These are phyloP conservation scores for Platyura marginata DNA, from an alignment of 1,140 invertebrate species.

Conservation along the genomic window DNA sequence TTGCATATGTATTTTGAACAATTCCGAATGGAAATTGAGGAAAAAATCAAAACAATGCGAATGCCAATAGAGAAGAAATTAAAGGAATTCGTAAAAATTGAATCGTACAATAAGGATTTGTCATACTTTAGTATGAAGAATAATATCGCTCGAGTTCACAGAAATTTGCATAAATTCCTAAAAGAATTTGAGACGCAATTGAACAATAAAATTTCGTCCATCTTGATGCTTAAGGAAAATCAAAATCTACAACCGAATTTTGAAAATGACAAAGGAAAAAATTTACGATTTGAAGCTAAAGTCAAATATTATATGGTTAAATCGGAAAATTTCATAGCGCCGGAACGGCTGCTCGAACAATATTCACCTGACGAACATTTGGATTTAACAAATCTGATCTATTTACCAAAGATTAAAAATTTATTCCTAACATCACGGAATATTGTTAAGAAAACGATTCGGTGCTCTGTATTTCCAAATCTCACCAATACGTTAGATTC, in stretches of 20 bases:
- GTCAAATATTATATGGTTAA: conserved; percentile 12
- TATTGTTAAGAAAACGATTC: conserved; percentile 39
- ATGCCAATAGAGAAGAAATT: conserved; percentile 79
- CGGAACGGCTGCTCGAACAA: conserved; percentile 10
- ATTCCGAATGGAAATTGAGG: conserved; percentile 43
- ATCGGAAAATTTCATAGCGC: conserved; percentile 12
- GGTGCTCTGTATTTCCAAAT: conserved; percentile 31
- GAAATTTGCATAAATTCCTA: conserved; percentile 68
- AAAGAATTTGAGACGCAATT: conserved; percentile 50
- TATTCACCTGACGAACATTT: neutral
- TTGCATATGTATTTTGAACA: conserved; percentile 70
- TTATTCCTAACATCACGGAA: conserved; percentile 36
- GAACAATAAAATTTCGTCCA: conserved; percentile 21
- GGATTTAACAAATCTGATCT: neutral
- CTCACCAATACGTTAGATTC: conserved; percentile 40
- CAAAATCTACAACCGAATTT: conserved; percentile 3
- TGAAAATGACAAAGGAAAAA: conserved; percentile 15
- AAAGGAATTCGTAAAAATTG: conserved; percentile 87
- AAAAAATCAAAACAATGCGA: conserved; percentile 42
- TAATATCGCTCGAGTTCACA: conserved; percentile 71
- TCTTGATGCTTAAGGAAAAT: conserved; percentile 19
- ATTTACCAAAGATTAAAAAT: conserved; percentile 16
- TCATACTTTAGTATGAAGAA: conserved; percentile 88
- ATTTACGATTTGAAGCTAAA: conserved; percentile 8
- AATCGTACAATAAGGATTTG: conserved; percentile 82